These are phyloP conservation scores for honey bee (Apis mellifera) DNA, from an alignment of 1,140 invertebrate species.

Conservation along the genomic window Amel_HAv3.1 CM009935.2:2969001-2969500, in stretches of 20 bases:
- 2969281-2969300: no score
- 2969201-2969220: background rate
- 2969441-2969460: background rate
- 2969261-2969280: background rate
- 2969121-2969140: conserved; percentile 6
- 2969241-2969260: background rate
- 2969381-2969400: no score
- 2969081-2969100: conserved; percentile 22
- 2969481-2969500: background rate
- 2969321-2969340: no score
- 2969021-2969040: background rate
- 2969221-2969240: background rate
- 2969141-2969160: conserved; percentile 17
- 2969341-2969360: no score
- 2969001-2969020: background rate
- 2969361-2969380: no score
- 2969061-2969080: background rate
- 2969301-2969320: no score
- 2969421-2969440: no score
- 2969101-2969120: conserved; percentile 21
- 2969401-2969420: no score
- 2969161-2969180: conserved; percentile 21
- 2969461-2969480: background rate
- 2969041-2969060: background rate
- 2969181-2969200: background rate